Evolutionary conservation across 2,888 invertebrate species (phyloP), one percentile per base, ranked within the genome.

Genomic region (Gortyna flavago): DNA sequence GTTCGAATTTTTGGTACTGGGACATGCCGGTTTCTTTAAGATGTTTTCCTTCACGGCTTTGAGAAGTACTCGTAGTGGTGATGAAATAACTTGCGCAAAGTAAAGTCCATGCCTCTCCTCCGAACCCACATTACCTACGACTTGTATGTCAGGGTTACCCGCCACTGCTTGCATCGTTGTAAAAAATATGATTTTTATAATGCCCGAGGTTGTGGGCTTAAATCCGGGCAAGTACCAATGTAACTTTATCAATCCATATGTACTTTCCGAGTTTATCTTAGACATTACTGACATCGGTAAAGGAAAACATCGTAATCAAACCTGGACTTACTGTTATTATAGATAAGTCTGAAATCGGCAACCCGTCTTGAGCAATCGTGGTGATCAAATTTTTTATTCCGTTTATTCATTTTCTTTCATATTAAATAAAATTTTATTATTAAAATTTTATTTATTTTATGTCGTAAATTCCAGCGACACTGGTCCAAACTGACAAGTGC

Each of bases 401-500:
- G 11, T 6, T 57, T 57, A n/a, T 13, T 16, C 5, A 8, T 9
- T 29, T 41, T 66, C 2, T 66, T 66, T 18, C 18, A 18, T 21
- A 32, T 29, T 32, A 25, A 32, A 8, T 25, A 41, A 5, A 32
- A 18, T 32, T 57, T 41, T 41, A 25, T 21, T 44, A 0, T 44
- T 35, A 6, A 5, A n/a, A n/a, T n/a, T n/a, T n/a, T n/a, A n/a
- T n/a, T n/a, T 44, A 18, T 57, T 70, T 74, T n/a, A 32, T 54
- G 11, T 35, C 0, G 6, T 29, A 35, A 72, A 75, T 90, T 84
- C 0, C 90, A 96, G 96, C 95, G 1, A 94, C 92, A 0, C 75
- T 96, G 1, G 87, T 96, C 44, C 94, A 95, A 86, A 95, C 96
- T 0, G 95, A 96, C 0, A 93, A 95, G 73, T 95, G 96, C 71